Evolutionary conservation across 2,113 vertebrate genomes (phyloP), one percentile per base, ranked within the genome.

Genomic region (Pachypanchax playfairii): DNA sequence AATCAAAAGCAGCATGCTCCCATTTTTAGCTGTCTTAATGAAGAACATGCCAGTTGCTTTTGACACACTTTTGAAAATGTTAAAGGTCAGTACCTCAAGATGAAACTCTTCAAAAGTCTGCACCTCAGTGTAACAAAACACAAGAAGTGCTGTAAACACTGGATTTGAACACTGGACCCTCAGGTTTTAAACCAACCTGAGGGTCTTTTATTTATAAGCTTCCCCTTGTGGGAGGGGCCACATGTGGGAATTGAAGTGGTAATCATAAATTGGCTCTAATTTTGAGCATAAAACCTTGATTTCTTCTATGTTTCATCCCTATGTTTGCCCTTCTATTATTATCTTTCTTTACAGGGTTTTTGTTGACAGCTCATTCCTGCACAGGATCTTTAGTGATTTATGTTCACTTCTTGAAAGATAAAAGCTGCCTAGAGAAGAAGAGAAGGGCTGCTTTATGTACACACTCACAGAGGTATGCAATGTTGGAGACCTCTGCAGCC

Each of bases 391-490:
- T 24, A 39, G 54, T 83, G 80, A 83, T 87, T 90, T 80, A 88
- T 85, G 66, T 80, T 57, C 64, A 31, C 43, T 56, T 80, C 54
- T 76, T 58, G 61, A 51, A 60, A 89, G 80, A 86, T 77, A 90
- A 87, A 83, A 73, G 67, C 69, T 54, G 65, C 58, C 67, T 65
- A 82, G 71, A 87, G 70, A 54, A 85, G 77, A 85, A 79, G 79
- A 84, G 78, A 89, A 88, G 86, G 82, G 82, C 82, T 75, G 73
- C 69, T 78, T 49, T 61, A 47, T 85, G 73, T 84, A 75, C 78
- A 75, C 78, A 66, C 73, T 80, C 83, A 73, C 81, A 78, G 81
- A 88, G 83, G 77, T 88, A 87, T 86, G 73, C 71, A 65, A 65
- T 11, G 5, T 71, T 31, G 42, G 50, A 56, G 24, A 33, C 54